These are phyloP conservation scores for Nyleta sp. DNA, from an alignment of 2,888 invertebrate species.

Conservation along the genomic window DNA sequence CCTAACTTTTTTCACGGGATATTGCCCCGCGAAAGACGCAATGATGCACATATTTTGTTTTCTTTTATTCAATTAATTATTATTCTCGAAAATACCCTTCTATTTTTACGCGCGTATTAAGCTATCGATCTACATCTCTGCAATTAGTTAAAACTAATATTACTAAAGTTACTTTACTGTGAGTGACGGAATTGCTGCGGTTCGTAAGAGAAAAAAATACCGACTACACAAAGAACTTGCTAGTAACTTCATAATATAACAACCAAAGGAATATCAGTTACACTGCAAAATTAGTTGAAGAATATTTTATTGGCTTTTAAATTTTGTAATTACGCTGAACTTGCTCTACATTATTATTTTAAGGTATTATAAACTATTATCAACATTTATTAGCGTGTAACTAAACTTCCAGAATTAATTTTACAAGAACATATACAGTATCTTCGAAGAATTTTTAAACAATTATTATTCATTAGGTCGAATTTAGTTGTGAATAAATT, in stretches of 20 bases:
- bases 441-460: neutral
- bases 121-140: slow-evolving; percentile 7
- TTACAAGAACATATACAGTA: slow-evolving; percentile 7
- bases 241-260: slow-evolving; percentile 30
- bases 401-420: slow-evolving; percentile 9
- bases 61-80: no score
- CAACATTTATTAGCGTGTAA: slow-evolving; percentile 10
- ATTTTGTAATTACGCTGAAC: neutral
- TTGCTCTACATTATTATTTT: neutral
- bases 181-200: slow-evolving; percentile 21
- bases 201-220: slow-evolving; percentile 18
- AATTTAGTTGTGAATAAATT: neutral
- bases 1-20: no score
- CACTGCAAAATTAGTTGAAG: slow-evolving; percentile 8
- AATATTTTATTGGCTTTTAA: slow-evolving; percentile 5
- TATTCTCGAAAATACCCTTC: neutral
- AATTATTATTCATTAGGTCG: slow-evolving; percentile 3
- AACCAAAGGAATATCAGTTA: slow-evolving; percentile 25
- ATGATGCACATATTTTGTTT: no score
- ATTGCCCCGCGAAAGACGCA: no score
- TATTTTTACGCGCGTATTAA: slow-evolving; percentile 1
- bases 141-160: slow-evolving; percentile 38
- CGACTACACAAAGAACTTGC: slow-evolving; percentile 13
- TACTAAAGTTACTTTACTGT: slow-evolving; percentile 26
- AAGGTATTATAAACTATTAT: neutral